Conservation (phyloP, 2,113 vertebrate genomes). For the Alethe castanea region DNA sequence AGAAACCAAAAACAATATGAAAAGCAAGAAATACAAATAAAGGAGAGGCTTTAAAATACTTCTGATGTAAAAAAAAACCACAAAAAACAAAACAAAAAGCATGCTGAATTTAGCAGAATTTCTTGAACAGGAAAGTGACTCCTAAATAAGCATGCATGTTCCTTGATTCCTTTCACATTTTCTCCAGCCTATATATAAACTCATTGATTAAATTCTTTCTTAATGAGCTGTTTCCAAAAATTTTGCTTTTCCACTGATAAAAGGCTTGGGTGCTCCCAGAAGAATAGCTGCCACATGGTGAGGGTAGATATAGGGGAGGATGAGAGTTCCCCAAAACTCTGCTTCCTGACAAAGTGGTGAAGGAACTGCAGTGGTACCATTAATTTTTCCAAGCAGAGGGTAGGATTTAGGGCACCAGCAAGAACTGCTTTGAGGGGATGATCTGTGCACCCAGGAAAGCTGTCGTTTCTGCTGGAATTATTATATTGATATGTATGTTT, state of each 20-base stretch:
- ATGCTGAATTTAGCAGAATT: neutral
- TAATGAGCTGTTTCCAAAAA: neutral
- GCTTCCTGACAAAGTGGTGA: neutral
- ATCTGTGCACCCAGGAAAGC: neutral
- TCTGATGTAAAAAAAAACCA: neutral
- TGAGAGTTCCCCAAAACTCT: neutral
- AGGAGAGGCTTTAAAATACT: neutral
- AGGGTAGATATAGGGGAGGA: too few relatives aligned
- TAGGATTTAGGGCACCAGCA: neutral
- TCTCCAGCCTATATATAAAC: neutral
- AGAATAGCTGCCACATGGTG: neutral
- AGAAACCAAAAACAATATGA: constrained; percentile 36
- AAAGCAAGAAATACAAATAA: constrained; percentile 34
- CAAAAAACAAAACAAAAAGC: neutral
- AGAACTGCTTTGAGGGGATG: neutral
- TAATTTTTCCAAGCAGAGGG: neutral
- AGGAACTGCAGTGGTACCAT: neutral
- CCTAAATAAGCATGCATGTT: neutral
- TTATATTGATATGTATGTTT: neutral
- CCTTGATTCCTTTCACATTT: neutral
- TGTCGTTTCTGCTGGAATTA: neutral
- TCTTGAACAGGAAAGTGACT: neutral
- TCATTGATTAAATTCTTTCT: neutral
- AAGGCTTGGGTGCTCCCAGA: neutral
- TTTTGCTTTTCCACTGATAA: neutral